Percentiles rank a stretch among this genome's conserved stretches.
Conservation (phyloP, 2,888 invertebrate species). For the Latrodectus hesperus region DNA sequence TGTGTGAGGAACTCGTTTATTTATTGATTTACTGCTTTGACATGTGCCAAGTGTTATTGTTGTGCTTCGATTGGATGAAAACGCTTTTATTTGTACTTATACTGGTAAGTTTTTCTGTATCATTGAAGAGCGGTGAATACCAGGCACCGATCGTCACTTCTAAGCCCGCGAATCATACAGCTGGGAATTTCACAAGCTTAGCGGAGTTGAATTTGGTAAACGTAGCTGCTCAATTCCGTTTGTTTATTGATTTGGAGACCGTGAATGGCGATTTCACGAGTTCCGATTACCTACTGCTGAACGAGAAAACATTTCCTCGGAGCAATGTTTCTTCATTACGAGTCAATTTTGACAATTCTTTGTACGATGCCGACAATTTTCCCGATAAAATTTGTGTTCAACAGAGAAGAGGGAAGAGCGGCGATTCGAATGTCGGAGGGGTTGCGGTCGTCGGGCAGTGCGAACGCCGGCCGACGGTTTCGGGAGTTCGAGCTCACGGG, state of each 20-base stretch:
- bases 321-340: conserved; percentile 8
- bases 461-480: conserved; percentile 20
- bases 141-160: neutral
- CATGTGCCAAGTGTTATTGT: conserved; percentile 34
- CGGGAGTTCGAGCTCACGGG: conserved; percentile 42
- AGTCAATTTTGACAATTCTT: conserved; percentile 14
- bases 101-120: neutral
- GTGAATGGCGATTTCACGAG: neutral
- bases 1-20: conserved; percentile 24
- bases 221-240: conserved; percentile 11
- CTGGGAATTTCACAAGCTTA: neutral
- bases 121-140: neutral
- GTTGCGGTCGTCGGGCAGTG: conserved; percentile 24
- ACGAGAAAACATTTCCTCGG: neutral
- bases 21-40: conserved; percentile 54
- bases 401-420: neutral
- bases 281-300: conserved; percentile 15
- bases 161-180: neutral
- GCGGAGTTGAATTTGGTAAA: conserved; percentile 27
- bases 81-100: conserved; percentile 4
- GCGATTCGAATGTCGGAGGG: neutral
- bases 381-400: conserved; percentile 28
- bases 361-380: neutral
- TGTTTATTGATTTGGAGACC: conserved; percentile 43
- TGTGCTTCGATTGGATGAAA: conserved; percentile 1